Percentiles rank a stretch among this genome's conserved stretches.
Evolutionary conservation across 2,113 vertebrate genomes (phyloP).

Genomic region (Chauna torquata): DNA sequence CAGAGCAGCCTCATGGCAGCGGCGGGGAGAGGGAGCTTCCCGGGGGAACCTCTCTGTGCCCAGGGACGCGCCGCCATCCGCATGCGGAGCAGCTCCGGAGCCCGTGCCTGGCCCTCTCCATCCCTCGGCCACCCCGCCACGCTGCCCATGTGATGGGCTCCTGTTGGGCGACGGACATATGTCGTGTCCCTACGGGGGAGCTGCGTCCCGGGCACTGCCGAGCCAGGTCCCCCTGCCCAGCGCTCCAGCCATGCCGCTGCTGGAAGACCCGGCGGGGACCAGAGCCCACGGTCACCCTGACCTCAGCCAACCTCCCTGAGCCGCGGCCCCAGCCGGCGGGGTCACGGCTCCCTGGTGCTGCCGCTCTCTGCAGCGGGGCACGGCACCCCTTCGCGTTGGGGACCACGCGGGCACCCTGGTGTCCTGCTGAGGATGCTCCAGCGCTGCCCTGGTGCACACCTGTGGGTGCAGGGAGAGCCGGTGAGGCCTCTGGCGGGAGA

Average conservation of each 20-base stretch:
- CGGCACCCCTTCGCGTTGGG: accelerated
- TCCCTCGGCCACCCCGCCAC: background rate
- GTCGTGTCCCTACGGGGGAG: background rate
- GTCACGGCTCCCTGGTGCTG: background rate
- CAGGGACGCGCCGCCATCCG: background rate
- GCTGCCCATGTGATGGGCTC: background rate
- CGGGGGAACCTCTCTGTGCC: background rate
- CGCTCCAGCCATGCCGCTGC: background rate
- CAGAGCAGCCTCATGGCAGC: constrained; percentile 43
- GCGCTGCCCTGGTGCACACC: background rate
- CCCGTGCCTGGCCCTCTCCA: background rate
- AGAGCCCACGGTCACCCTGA: background rate
- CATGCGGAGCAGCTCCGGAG: background rate
- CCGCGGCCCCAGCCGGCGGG: background rate
- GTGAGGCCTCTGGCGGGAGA: background rate
- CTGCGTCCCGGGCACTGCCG: accelerated
- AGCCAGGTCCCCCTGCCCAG: background rate
- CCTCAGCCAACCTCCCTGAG: background rate
- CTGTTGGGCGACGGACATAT: background rate
- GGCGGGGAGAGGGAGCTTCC: constrained; percentile 8
- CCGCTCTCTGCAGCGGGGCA: accelerated
- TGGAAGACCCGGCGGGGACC: background rate
- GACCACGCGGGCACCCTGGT: background rate
- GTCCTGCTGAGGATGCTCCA: background rate
- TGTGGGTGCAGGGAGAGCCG: background rate